Evolutionary conservation across 2,797 vertebrate species (phyloP), one percentile per base, ranked within the genome.

Genomic region (Onychomys leucogaster): DNA sequence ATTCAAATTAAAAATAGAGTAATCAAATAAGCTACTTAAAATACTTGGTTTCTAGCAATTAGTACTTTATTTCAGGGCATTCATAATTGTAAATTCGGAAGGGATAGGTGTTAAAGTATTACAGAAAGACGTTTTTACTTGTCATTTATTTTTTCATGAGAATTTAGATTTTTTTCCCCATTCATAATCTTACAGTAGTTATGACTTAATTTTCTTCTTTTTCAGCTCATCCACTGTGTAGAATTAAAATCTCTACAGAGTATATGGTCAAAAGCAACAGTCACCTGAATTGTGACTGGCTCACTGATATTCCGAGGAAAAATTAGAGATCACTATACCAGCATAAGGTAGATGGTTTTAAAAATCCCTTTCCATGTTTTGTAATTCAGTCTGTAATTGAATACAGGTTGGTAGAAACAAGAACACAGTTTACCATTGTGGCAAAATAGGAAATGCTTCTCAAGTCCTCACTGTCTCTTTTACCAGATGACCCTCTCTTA

Each of bases 301-400:
- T 90, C 63, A 67, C 34, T 75, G 32, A 84, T 95, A 93, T 93
- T 81, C 34, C 78, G 82, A 89, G 94, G 91, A 90, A 94, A 92
- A 96, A 80, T 94, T 95, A 96, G 93, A 96, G 92, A 80, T 89
- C 67, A 83, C 78, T 77, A 49, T 43, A 95, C 49, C 65, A 95
- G 69, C 90, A 89, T 86, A 97, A 97, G 97, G 97, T 97, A 98
- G 78, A 78, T 84, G 46, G 63, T 88, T 90, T 97, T 78, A 71
- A 13, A 86, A 29, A 92, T 92, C 23, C 41, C 59, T 94, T 49
- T 52, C 11, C 73, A 43, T 61, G 12, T 86, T 75, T 94, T 96
- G n/a, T 87, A 59, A 89, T 61, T 94, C 14, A 57, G 27, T 37
- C 23, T 75, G 13, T 34, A 34, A 43, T 46, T 88, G 89, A 96